phyloP scores from a whole-genome alignment of 2,888 invertebrate species.

The Drosophila nigricruria region DNA sequence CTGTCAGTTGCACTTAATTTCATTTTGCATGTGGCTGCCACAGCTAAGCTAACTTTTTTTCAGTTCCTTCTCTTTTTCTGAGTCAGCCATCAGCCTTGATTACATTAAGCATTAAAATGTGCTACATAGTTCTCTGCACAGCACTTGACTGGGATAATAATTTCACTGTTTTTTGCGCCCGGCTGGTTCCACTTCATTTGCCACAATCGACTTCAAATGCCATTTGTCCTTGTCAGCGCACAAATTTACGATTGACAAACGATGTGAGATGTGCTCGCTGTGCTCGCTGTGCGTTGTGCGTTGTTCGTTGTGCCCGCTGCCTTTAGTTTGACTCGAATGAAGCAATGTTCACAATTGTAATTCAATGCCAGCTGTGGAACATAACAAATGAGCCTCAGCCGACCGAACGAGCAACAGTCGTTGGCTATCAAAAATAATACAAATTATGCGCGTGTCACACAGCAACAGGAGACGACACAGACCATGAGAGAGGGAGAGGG shows the following conservation, averaged over 20 bases:
- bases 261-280: slow-evolving; percentile 41
- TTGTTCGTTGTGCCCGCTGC: not conserved
- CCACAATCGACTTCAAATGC: slow-evolving; percentile 73
- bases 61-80: not conserved
- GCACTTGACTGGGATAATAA: slow-evolving; percentile 32
- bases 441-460: slow-evolving; percentile 61
- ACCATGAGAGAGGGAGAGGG: not conserved
- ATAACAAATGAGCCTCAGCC: slow-evolving; percentile 49
- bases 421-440: slow-evolving; percentile 60
- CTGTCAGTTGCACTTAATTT: slow-evolving; percentile 63
- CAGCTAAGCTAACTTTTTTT: not conserved
- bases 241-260: slow-evolving; percentile 76
- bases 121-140: slow-evolving; percentile 2
- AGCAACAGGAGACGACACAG: slow-evolving; percentile 32
- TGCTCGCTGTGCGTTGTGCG: no score
- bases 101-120: slow-evolving; percentile 57
- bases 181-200: slow-evolving; percentile 69
- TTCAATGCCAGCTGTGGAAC: slow-evolving; percentile 59
- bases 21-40: slow-evolving; percentile 52
- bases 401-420: slow-evolving; percentile 49
- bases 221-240: slow-evolving; percentile 76
- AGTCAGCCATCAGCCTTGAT: slow-evolving; percentile 53
- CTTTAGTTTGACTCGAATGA: slow-evolving; percentile 10
- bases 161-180: slow-evolving; percentile 3
- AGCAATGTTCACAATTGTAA: slow-evolving; percentile 47